Evolutionary conservation across 2,888 invertebrate genomes (phyloP), one percentile per base, ranked within the genome.

Genomic region (Hydroisotoma schaefferi): DNA sequence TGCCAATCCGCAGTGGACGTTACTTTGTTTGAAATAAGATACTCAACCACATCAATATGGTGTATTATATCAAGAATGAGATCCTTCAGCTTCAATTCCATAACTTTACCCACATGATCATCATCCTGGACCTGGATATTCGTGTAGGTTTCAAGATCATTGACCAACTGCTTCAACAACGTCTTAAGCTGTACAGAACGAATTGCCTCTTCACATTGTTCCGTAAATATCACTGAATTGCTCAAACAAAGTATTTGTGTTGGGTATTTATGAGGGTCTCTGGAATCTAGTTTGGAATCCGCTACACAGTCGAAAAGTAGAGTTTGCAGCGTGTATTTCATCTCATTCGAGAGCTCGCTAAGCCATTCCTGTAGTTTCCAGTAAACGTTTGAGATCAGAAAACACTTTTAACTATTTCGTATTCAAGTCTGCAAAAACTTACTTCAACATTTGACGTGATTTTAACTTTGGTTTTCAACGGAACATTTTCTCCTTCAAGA

Each of bases 51-150:
- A 59, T 85, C 83, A 63, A 90, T 85, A 76, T 93, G 89, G 80
- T 97, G 92, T 66, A 97, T 92, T 20, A 92, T 87, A 75, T 99
- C 98, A 73, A 98, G 80, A 72, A 99, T 85, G 54, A 99, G 81
- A 10, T 93, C 87, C 76, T 97, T 92, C 67, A 95, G 81, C 79
- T 99, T 99, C 55, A 91, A 80, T 74, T 88, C 84, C 55, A 88
- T 81, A 64, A 88, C 81, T 67, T 81, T 62, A 0, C 55, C 57
- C 18, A 52, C 57, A 10, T 54, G 40, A 57, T 67, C 26, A 53
- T 26, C 55, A 20, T 55, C 56, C 43, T 74, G 74, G 5, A 29
- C 27, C 4, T 23, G 20, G 12, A 29, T 20, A 38, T 77, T 78
- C 48, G 81, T 81, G 67, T 81, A 82, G 40, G 78, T 77, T 55